Conservation (phyloP, 2,888 invertebrate genomes). For the Muscina levida region DNA sequence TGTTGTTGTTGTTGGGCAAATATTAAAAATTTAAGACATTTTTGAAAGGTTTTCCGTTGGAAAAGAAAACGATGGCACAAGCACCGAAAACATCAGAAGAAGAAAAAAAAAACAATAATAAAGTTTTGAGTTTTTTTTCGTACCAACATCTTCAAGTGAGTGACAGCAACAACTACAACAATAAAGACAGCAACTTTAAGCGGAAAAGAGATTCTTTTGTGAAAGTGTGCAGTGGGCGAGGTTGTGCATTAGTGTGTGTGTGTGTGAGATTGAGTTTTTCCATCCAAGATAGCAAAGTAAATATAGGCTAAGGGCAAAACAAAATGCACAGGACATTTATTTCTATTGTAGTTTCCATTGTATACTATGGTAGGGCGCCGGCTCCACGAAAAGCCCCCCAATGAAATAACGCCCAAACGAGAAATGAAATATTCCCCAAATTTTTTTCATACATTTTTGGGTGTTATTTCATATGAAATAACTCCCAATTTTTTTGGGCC, state of each 20-base stretch:
- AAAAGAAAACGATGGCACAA: slow-evolving; percentile 1
- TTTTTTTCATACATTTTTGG: no score
- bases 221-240: not conserved
- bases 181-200: slow-evolving; percentile 20
- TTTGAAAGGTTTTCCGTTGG: slow-evolving; percentile 10
- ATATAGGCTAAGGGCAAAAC: slow-evolving; percentile 23
- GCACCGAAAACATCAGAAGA: slow-evolving; percentile 9
- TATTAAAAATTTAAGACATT: slow-evolving; percentile 25
- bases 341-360: no score
- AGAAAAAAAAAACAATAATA: slow-evolving; percentile 51
- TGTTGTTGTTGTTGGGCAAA: no score
- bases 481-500: no score
- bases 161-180: slow-evolving; percentile 15
- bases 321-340: slow-evolving; percentile 20
- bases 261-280: slow-evolving; percentile 64
- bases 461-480: no score
- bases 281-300: slow-evolving; percentile 23
- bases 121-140: not conserved
- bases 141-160: slow-evolving; percentile 24
- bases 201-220: no score
- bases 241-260: not conserved
- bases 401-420: no score
- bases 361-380: no score
- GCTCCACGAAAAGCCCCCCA: no score
- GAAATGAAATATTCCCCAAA: no score